Evolutionary conservation across 1,140 invertebrate species (phyloP), one percentile per base, ranked within the genome.

Genomic region (Phortica variegata): DNA sequence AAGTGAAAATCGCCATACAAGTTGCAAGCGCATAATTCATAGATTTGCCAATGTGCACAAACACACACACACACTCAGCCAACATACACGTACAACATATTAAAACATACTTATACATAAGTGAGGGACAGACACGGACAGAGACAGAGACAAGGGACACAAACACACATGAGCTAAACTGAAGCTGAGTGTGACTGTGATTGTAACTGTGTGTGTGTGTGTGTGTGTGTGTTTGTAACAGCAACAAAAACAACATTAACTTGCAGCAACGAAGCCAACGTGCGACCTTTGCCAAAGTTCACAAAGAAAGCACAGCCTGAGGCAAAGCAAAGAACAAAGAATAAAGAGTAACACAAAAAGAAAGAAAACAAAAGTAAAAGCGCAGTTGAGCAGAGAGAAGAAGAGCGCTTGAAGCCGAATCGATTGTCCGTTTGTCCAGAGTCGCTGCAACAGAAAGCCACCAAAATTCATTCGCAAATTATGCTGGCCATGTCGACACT

Each of bases 401-500:
- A 44, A 13, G 12, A 32, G 2, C 2, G 31, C 16, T 23, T 7
- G 43, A 38, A 20, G 20, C 38, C 46, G 19, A 38, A 56, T 38
- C 46, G 46, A 56, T 54, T 56, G 45, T 44, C 45, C 46, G 40
- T 29, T 15, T 45, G 26, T 37, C 41, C 7, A 8, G 13, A 54
- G 34, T 36, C 20, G 46, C 20, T 46, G 13, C 16, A 47, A 19
- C 51, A 42, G 37, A 32, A 46, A 57, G 42, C 47, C 37, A 56
- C 46, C 63, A 72, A 72, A 62, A 72, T 72, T 72, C 65, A 72
- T 49, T 72, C 61, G 40, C 65, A 66, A 73, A 75, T 70, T 58
- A 76, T 76, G 73, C 58, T 75, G 73, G 63, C 70, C 54, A 74
- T 76, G 73, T 75, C 73, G 61, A 76, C 73, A 47, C 49, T 75